These are phyloP conservation scores for Nannoperca obscura DNA, from an alignment of 2,797 vertebrate species.

Conservation along the genomic window DNA sequence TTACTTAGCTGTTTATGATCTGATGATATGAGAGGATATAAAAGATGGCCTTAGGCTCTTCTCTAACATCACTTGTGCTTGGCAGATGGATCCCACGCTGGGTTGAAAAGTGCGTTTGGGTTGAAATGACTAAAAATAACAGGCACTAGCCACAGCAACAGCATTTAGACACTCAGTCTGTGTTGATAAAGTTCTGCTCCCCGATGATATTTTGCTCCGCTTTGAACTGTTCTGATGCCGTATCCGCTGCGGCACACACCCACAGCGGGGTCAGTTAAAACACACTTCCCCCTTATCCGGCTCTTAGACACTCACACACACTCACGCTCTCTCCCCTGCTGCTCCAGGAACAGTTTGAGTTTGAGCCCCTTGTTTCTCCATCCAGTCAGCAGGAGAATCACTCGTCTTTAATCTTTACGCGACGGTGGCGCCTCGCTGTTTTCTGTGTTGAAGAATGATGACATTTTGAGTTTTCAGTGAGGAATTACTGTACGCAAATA, in stretches of 20 bases:
- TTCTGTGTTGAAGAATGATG: constrained; percentile 56
- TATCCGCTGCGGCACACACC: constrained; percentile 59
- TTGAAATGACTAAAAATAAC: constrained; percentile 32
- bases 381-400: constrained; percentile 44
- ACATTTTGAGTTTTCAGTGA: constrained; percentile 61
- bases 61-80: neutral
- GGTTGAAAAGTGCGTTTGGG: neutral
- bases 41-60: neutral
- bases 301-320: constrained; percentile 39
- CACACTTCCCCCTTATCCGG: constrained; percentile 64
- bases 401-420: constrained; percentile 60
- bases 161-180: constrained; percentile 30
- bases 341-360: constrained; percentile 43
- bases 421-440: constrained; percentile 59
- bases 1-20: neutral
- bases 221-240: constrained; percentile 60
- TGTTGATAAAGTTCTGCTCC: constrained; percentile 57
- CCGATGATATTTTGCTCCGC: constrained; percentile 45
- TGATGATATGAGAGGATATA: neutral
- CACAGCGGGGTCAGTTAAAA: constrained; percentile 69
- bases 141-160: neutral
- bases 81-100: neutral
- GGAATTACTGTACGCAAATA: constrained; percentile 35
- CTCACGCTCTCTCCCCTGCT: constrained; percentile 29
- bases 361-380: constrained; percentile 41